phyloP scores from a whole-genome alignment of 2,888 invertebrate genomes.

The Tupiocoris notatus region DNA sequence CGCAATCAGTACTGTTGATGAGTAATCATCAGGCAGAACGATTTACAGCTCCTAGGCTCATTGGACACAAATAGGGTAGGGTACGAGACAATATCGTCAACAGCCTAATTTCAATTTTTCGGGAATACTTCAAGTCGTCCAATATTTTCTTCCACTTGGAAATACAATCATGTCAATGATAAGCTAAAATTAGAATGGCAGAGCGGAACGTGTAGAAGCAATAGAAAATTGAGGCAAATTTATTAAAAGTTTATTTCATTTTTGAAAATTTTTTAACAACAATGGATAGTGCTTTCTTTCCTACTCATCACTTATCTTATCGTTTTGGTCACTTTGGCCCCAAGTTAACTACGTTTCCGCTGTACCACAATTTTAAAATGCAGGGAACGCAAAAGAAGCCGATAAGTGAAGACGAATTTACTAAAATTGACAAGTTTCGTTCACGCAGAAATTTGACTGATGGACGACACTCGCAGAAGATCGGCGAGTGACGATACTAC shows the following conservation, averaged over 20 bases:
- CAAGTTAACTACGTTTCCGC: conserved; percentile 12
- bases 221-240: background rate
- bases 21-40: no score
- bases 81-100: background rate
- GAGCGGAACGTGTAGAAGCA: background rate
- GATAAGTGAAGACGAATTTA: no score
- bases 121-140: conserved; percentile 29
- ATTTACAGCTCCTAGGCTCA: no score
- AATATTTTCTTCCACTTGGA: conserved; percentile 10
- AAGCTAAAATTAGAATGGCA: background rate
- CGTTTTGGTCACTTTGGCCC: conserved; percentile 29
- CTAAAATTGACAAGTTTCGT: background rate
- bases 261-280: no score
- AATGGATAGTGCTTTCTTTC: background rate
- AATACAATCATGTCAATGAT: background rate
- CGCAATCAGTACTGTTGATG: no score
- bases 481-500: no score
- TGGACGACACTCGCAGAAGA: no score
- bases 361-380: background rate
- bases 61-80: background rate
- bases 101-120: conserved; percentile 11
- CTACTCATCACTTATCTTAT: background rate
- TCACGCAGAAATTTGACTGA: background rate
- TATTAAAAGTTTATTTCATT: background rate
- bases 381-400: no score